A percentile compares a stretch with the other conserved stretches of the same genome.
Evolutionary conservation across 2,888 invertebrate genomes (phyloP).

Genomic region (Dilophus febrilis): DNA sequence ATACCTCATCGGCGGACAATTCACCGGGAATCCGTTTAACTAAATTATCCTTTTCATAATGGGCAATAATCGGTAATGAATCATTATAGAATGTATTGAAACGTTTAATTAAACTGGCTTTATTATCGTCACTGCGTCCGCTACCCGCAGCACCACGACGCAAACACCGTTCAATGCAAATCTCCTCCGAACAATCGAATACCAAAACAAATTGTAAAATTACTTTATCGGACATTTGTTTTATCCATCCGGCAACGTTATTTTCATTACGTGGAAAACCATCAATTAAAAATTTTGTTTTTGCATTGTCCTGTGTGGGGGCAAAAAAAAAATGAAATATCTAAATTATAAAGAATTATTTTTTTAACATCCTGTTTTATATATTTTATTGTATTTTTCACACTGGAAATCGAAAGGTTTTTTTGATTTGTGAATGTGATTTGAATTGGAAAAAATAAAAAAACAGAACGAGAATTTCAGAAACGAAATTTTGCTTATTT

Average conservation of each 20-base stretch:
- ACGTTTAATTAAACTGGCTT: conserved; percentile 70
- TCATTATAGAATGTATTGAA: conserved; percentile 71
- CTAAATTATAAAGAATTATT: too few species aligned
- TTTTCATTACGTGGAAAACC: conserved; percentile 97
- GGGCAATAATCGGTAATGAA: conserved; percentile 77
- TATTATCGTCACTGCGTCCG: conserved; percentile 88
- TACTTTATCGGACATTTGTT: conserved; percentile 65
- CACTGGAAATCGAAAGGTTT: too few species aligned
- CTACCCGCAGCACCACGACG: conserved; percentile 75
- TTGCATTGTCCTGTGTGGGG: conserved; percentile 36
- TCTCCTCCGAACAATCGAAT: conserved; percentile 72
- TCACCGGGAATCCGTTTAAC: conserved; percentile 64
- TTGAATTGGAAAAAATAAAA: too few species aligned
- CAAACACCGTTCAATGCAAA: conserved; percentile 74
- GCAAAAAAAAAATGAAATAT: too few species aligned
- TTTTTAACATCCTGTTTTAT: too few species aligned
- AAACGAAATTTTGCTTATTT: too few species aligned
- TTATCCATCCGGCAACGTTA: conserved; percentile 89
- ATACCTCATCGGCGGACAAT: conserved; percentile 46
- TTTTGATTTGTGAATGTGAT: too few species aligned
- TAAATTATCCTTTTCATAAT: conserved; percentile 52
- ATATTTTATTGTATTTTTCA: too few species aligned
- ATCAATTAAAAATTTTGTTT: conserved; percentile 78
- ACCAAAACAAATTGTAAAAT: conserved; percentile 77
- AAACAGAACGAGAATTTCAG: too few species aligned